Percentiles rank a stretch among this genome's conserved stretches.
phyloP scores from a whole-genome alignment of 2,888 invertebrate genomes.

The Thymelicus lineola region DNA sequence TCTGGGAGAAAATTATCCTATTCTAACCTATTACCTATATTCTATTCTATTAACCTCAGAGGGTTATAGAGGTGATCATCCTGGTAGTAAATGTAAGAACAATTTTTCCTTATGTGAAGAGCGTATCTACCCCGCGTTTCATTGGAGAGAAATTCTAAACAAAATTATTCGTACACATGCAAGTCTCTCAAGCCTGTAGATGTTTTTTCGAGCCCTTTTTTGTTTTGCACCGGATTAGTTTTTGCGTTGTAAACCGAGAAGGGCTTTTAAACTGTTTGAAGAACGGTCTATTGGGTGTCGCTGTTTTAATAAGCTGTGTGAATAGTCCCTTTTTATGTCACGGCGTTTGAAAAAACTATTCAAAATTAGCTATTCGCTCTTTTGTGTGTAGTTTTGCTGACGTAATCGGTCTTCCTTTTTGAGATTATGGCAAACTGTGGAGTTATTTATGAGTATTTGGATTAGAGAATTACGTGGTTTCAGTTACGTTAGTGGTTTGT shows the following conservation, averaged over 20 bases:
- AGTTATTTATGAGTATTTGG: constrained; percentile 19
- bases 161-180: not conserved
- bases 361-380: constrained; percentile 18
- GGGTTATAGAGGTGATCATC: too few relatives aligned
- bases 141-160: not conserved
- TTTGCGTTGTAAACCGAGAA: constrained; percentile 62
- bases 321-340: constrained; percentile 26
- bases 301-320: constrained; percentile 52
- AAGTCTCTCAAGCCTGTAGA: constrained; percentile 36
- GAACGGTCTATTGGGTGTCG: constrained; percentile 47
- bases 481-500: constrained; percentile 1
- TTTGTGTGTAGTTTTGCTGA: constrained; percentile 10
- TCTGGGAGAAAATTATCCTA: too few relatives aligned
- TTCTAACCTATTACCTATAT: too few relatives aligned
- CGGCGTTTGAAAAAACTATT: constrained; percentile 20
- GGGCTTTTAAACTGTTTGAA: constrained; percentile 55
- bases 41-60: too few relatives aligned
- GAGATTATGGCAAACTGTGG: constrained; percentile 9
- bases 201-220: constrained; percentile 45
- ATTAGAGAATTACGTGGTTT: constrained; percentile 1
- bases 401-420: constrained; percentile 10
- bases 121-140: too few relatives aligned
- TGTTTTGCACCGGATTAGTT: constrained; percentile 51
- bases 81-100: too few relatives aligned
- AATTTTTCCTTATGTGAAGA: too few relatives aligned